Percentiles rank a stretch among this genome's conserved stretches.
Conservation (phyloP, 2,113 vertebrate species). For the Hemiscyllium ocellatum region DNA sequence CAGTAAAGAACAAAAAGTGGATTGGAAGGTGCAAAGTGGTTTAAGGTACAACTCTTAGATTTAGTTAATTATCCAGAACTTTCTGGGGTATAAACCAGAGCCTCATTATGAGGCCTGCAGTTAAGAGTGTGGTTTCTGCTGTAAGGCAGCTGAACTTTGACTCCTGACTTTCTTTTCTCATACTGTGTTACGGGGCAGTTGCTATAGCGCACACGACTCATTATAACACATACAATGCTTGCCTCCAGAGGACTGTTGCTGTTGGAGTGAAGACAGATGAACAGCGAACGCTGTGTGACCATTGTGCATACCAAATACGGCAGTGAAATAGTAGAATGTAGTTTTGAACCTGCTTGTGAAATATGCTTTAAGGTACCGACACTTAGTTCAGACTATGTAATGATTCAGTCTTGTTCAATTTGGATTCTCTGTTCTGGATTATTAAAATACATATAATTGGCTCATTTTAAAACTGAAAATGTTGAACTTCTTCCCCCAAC, state of each 20-base stretch:
- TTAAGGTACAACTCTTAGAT: background rate
- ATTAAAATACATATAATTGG: background rate
- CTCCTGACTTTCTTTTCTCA: background rate
- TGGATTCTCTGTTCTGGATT: background rate
- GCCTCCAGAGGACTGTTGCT: conserved; percentile 22
- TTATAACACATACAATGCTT: conserved; percentile 12
- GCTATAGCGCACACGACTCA: conserved; percentile 16
- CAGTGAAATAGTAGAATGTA: conserved; percentile 5
- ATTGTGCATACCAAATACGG: conserved; percentile 31
- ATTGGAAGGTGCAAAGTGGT: background rate
- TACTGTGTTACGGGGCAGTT: conserved; percentile 12
- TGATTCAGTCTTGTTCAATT: background rate
- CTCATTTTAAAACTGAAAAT: conserved; percentile 10
- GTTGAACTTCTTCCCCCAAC: background rate
- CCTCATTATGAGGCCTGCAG: background rate
- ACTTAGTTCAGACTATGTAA: background rate
- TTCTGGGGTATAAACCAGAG: background rate
- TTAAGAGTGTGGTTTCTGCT: background rate
- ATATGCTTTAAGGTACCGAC: background rate
- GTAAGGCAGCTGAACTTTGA: conserved; percentile 35
- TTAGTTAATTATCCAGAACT: conserved; percentile 12
- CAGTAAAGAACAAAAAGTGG: background rate
- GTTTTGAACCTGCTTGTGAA: conserved; percentile 28
- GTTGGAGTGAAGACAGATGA: conserved; percentile 34
- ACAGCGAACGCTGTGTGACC: background rate